phyloP scores from a whole-genome alignment of 2,113 vertebrate species.

The Calcarius ornatus region DNA sequence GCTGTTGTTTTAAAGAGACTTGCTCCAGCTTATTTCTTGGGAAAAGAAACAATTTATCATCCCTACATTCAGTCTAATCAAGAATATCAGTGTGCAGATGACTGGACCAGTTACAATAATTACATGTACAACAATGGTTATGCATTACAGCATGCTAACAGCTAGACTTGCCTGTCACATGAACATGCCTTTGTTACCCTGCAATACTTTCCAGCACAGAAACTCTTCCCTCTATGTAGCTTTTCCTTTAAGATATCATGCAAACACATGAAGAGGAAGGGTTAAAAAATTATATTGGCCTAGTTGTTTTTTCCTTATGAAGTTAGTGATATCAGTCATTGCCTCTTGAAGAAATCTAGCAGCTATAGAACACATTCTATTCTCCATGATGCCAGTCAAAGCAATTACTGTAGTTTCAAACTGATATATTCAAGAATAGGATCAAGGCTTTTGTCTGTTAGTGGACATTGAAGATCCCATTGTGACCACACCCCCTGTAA shows the following conservation, averaged over 20 bases:
- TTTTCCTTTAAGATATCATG: neutral
- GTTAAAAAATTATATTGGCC: neutral
- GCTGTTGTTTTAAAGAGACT: constrained; percentile 86
- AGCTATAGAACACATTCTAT: neutral
- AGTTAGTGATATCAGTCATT: neutral
- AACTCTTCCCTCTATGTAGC: neutral
- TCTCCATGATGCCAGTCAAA: neutral
- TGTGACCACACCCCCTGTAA: neutral
- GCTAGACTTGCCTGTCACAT: neutral
- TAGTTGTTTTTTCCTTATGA: neutral
- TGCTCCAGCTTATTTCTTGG: constrained; percentile 59
- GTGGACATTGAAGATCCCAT: neutral
- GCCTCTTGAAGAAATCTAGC: neutral
- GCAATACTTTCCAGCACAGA: neutral
- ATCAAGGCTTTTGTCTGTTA: neutral
- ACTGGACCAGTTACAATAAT: constrained; percentile 77
- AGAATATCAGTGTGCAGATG: constrained; percentile 66
- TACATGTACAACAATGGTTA: constrained; percentile 75
- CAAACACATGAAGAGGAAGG: neutral
- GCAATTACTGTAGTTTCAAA: neutral
- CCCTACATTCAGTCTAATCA: constrained; percentile 69
- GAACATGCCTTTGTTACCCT: neutral
- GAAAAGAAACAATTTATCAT: constrained; percentile 68
- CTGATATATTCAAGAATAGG: neutral
- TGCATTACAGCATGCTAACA: constrained; percentile 55